A percentile compares a stretch with the other conserved stretches of the same genome.
Evolutionary conservation across 1,140 invertebrate species (phyloP).

Genomic region (Sarcophaga bullata): DNA sequence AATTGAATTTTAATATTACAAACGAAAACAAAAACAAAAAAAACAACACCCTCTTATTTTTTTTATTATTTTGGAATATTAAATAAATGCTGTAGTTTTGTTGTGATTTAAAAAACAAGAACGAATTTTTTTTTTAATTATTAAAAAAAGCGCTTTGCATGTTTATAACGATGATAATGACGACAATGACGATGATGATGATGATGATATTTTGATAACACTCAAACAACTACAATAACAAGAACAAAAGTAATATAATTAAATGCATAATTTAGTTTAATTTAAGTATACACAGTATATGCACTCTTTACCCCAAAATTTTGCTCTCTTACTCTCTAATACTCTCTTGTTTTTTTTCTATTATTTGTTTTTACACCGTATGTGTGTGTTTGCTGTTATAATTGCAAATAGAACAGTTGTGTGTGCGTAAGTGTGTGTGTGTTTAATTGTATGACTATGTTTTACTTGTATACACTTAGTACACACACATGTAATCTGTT

Average conservation of each 20-base stretch:
- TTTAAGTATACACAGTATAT: too few relatives aligned
- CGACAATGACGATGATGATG: neutral
- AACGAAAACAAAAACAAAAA: neutral
- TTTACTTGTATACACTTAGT: neutral
- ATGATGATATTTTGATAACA: slow-evolving; percentile 21
- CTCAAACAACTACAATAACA: neutral
- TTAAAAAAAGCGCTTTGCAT: neutral
- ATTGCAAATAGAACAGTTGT: neutral
- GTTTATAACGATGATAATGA: neutral
- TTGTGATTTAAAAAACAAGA: neutral
- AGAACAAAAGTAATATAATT: neutral
- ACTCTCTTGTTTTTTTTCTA: neutral
- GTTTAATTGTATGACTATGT: neutral
- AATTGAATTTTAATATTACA: neutral
- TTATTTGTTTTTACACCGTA: neutral
- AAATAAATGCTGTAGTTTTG: slow-evolving; percentile 20
- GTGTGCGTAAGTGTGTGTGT: neutral
- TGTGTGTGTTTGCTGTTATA: neutral
- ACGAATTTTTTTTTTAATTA: neutral
- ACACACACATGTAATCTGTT: neutral
- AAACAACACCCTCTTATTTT: neutral
- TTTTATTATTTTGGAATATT: neutral
- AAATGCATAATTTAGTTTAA: too few relatives aligned
- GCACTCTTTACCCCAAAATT: neutral
- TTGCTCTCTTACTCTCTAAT: neutral